Evolutionary conservation across 2,113 vertebrate genomes (phyloP).

Genomic region (Prunella himalayana): DNA sequence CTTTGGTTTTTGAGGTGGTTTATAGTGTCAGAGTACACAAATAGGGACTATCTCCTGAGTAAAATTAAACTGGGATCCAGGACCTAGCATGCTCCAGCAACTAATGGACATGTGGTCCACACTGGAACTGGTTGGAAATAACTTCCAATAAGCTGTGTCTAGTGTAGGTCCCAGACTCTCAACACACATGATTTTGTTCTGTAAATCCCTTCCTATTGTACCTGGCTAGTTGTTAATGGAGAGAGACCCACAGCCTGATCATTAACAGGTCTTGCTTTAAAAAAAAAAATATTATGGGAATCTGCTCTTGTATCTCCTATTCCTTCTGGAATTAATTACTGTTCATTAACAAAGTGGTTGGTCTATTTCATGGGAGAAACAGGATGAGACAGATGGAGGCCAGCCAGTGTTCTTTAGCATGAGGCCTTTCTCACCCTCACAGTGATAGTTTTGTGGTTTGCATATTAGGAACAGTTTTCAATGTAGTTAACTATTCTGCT

Average conservation of each 20-base stretch:
- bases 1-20: not conserved
- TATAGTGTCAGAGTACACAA: not conserved
- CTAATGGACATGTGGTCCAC: not conserved
- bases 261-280: not conserved
- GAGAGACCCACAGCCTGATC: not conserved
- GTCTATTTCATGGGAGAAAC: constrained; percentile 22
- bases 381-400: constrained; percentile 13
- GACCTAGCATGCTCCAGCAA: not conserved
- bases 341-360: constrained; percentile 3
- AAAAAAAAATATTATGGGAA: not conserved
- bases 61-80: not conserved
- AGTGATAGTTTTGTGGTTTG: not conserved
- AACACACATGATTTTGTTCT: not conserved
- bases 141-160: not conserved
- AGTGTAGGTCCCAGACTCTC: not conserved
- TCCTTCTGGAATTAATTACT: constrained; percentile 34
- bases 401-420: constrained; percentile 3
- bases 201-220: not conserved
- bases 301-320: not conserved
- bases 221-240: not conserved
- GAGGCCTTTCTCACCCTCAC: constrained; percentile 33
- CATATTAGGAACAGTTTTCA: not conserved
- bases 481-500: constrained; percentile 4
- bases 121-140: not conserved
- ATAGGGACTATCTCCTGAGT: not conserved